A percentile compares a stretch with the other conserved stretches of the same genome.
Conservation (phyloP, 1,140 invertebrate species). For the Trichonephila inaurata region DNA sequence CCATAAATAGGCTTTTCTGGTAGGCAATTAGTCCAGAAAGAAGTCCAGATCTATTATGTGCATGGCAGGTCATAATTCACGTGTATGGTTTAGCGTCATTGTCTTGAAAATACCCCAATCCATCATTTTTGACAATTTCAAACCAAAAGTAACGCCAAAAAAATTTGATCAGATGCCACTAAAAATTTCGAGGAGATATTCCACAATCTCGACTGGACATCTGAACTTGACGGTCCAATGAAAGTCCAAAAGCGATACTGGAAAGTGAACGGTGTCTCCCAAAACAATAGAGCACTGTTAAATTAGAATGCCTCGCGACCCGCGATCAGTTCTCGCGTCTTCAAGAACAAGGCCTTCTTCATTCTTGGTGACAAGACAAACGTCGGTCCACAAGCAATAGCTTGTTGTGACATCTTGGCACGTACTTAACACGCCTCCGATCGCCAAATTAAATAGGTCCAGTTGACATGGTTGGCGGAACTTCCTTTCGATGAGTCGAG, state of each 20-base stretch:
- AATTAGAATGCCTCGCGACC: background rate
- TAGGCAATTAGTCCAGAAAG: background rate
- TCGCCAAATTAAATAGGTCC: conserved; percentile 27
- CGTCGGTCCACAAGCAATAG: background rate
- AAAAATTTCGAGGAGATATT: background rate
- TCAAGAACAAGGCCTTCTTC: background rate
- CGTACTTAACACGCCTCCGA: background rate
- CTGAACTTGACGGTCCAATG: background rate
- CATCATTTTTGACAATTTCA: background rate
- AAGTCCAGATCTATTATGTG: background rate
- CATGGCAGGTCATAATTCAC: background rate
- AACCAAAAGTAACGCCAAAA: background rate
- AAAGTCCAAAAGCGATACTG: background rate
- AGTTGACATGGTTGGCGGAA: background rate
- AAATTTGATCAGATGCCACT: background rate
- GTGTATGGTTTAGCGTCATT: background rate
- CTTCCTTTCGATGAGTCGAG: background rate
- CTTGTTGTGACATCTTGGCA: conserved; percentile 19
- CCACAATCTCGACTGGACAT: background rate
- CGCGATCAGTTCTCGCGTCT: background rate
- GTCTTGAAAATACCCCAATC: background rate
- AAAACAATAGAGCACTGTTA: conserved; percentile 9
- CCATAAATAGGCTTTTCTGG: background rate
- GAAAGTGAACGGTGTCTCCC: background rate
- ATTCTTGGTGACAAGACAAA: background rate